Evolutionary conservation across 2,113 vertebrate genomes (phyloP).

Genomic region (Cyprinodon brontotheroides): DNA sequence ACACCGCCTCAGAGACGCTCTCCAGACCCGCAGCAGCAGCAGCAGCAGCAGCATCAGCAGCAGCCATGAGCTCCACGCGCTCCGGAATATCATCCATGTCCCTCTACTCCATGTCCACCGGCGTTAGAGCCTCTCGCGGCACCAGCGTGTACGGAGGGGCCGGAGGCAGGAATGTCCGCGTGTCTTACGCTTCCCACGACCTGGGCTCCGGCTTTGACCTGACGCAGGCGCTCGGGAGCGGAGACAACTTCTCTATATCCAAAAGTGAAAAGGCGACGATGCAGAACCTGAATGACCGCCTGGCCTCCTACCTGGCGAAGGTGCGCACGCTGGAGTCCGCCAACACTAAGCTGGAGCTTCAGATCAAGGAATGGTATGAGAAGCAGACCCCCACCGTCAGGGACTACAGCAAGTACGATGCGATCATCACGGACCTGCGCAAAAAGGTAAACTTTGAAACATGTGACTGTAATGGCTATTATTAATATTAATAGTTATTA

Average conservation of each 20-base stretch:
- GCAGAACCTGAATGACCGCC: constrained; percentile 83
- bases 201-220: constrained; percentile 51
- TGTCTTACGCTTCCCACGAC: constrained; percentile 62
- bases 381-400: constrained; percentile 44
- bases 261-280: constrained; percentile 75
- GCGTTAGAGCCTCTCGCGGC: not conserved
- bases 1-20: not conserved
- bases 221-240: not conserved
- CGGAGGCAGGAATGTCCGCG: constrained; percentile 23
- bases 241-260: rapidly evolving
- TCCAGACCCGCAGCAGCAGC: not conserved
- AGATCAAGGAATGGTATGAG: constrained; percentile 80
- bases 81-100: constrained; percentile 16
- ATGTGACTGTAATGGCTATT: not conserved
- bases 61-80: constrained; percentile 20
- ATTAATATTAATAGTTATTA: too few relatives aligned
- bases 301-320: constrained; percentile 78
- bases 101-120: not conserved
- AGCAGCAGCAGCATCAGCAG: not conserved
- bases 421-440: constrained; percentile 68
- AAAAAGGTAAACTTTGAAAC: constrained; percentile 61
- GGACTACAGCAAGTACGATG: constrained; percentile 77
- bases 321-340: constrained; percentile 77
- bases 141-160: constrained; percentile 71
- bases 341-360: constrained; percentile 72